Percentiles rank a stretch among this genome's conserved stretches.
Evolutionary conservation across 2,888 invertebrate genomes (phyloP).

Genomic region (Laothoe populi): DNA sequence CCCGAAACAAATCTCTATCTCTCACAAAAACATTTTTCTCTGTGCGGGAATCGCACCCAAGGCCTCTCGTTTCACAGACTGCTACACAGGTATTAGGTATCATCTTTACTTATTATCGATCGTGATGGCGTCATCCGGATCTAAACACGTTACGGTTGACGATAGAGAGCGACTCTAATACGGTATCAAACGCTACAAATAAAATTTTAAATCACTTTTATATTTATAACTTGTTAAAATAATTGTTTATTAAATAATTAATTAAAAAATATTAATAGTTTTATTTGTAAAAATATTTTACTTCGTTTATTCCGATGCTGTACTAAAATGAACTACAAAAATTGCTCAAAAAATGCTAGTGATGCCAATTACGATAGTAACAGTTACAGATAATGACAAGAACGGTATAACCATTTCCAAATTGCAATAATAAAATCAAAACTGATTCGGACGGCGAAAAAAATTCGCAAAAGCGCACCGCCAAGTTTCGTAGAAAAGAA

Average conservation of each 20-base stretch:
- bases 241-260: no score
- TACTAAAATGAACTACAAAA: no score
- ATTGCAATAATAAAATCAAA: conserved; percentile 52
- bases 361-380: background rate
- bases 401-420: conserved; percentile 33
- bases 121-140: conserved; percentile 9
- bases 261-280: no score
- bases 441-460: conserved; percentile 30
- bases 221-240: no score
- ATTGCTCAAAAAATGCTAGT: background rate
- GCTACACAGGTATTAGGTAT: no score
- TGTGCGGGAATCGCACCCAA: no score
- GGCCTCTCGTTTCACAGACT: no score
- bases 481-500: conserved; percentile 70
- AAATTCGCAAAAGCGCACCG: conserved; percentile 43
- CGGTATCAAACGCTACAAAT: background rate
- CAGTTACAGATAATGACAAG: conserved; percentile 1
- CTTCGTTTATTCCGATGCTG: no score
- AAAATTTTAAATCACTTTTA: no score
- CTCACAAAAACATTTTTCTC: no score
- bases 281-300: no score
- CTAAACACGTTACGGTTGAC: background rate
- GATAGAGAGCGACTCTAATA: background rate
- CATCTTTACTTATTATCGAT: background rate
- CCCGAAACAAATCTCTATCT: no score